Base-by-base conservation (phyloP, 2,797 vertebrate genomes). In the Acrossocheilus fasciatus region DNA sequence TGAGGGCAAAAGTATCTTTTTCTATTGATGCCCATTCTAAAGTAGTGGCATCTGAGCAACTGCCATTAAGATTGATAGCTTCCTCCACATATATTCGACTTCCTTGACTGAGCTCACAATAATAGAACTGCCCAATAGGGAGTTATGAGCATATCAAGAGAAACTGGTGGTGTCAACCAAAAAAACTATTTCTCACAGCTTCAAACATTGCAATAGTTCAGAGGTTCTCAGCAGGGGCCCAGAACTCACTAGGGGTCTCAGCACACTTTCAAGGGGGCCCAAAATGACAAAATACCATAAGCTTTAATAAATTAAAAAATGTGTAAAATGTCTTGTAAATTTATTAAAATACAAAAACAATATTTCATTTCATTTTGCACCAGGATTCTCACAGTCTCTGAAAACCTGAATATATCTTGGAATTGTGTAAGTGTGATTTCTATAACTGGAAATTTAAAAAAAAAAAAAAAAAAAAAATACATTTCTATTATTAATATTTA, bases 131-230 rank as follows among this genome's bases (percentile, higher is more conserved):
- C 43, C 23, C n/a, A 18, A 30, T 50, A 10, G n/a, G 7, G 72
- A 30, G 23, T 74, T 50, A 18, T 34, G 72, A 50, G 43, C n/a
- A 47, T 50, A 74, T 74, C 43, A 26, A 74, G 72, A 74, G 30
- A 74, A 74, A 74, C 72, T 74, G n/a, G n/a, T 50, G 72, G n/a
- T 50, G 43, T 74, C 43, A 74, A 73, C 20, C 12, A 4, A 30
- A 34, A 34, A 34, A 68, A 18, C 3, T 4, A 74, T 74, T 47
- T 74, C 43, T 47, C n/a, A 72, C 20, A 47, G n/a, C n/a, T 47
- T 47, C 72, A 50, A 50, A 30, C 14, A 10, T 1, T 47, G 43
- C n/a, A 47, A 50, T 47, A 47, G 70, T 30, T 47, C 14, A 26
- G n/a, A 18, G 43, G 43, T 74, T 50, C 14, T 50, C 23, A 47